A percentile compares a stretch with the other conserved stretches of the same genome.
These are phyloP conservation scores for Caerostris extrusa DNA, from an alignment of 1,140 invertebrate species.

Conservation along the genomic window DNA sequence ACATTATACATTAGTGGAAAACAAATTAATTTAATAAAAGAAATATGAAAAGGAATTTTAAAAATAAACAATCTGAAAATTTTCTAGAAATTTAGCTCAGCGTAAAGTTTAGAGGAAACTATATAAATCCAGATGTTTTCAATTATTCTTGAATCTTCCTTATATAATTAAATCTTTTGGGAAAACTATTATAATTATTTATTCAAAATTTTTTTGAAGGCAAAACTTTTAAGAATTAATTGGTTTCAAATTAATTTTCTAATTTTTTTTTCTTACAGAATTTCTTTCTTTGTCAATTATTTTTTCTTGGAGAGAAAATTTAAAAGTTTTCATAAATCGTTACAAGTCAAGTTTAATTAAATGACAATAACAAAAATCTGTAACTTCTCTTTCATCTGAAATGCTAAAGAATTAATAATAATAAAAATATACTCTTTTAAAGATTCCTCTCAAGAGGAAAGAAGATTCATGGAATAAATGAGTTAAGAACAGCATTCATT, in stretches of 20 bases:
- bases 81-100: not conserved
- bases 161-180: not conserved
- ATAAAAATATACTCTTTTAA: too few species aligned
- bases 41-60: not conserved
- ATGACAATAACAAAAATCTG: not conserved
- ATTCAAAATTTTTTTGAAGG: not conserved
- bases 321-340: not conserved
- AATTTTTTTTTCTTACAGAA: not conserved
- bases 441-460: too few species aligned
- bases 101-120: not conserved
- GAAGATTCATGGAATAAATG: not conserved
- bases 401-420: not conserved
- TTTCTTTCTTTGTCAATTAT: not conserved
- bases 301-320: not conserved
- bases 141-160: not conserved
- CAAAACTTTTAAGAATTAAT: conserved; percentile 1
- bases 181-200: conserved; percentile 43
- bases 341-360: conserved; percentile 50
- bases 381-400: not conserved
- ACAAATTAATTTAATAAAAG: not conserved
- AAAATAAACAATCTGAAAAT: not conserved
- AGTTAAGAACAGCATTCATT: not conserved
- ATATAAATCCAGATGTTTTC: not conserved
- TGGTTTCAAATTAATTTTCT: conserved; percentile 24
- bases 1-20: too few species aligned